Evolutionary conservation across 2,888 invertebrate genomes (phyloP).

Genomic region (Corbicula japonica): DNA sequence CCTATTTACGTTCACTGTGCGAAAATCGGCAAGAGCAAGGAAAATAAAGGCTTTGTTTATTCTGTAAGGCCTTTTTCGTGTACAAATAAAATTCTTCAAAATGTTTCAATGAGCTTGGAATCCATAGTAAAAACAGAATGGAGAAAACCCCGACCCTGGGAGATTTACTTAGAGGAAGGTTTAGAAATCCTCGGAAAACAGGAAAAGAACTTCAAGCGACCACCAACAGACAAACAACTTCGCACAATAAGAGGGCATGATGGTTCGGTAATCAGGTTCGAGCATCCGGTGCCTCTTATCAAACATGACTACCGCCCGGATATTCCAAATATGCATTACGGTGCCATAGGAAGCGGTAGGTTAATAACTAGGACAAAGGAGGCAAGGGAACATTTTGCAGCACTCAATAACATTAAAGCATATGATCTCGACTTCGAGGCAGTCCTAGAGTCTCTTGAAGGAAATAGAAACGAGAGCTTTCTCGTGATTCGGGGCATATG

Average conservation of each 20-base stretch:
- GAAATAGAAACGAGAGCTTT: slow-evolving; percentile 89
- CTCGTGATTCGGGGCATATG: slow-evolving; percentile 92
- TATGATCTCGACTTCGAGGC: slow-evolving; percentile 98
- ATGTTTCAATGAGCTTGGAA: slow-evolving; percentile 68
- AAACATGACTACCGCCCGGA: slow-evolving; percentile 80
- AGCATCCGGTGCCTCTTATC: slow-evolving; percentile 62
- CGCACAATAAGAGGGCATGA: slow-evolving; percentile 75
- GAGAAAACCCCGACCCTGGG: slow-evolving; percentile 89
- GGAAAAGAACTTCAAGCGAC: slow-evolving; percentile 85
- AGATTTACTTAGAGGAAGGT: slow-evolving; percentile 92
- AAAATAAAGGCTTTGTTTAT: slow-evolving; percentile 79
- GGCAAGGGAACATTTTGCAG: slow-evolving; percentile 94
- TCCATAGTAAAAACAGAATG: slow-evolving; percentile 66
- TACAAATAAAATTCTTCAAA: slow-evolving; percentile 71
- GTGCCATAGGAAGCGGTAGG: slow-evolving; percentile 93
- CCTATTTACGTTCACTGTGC: slow-evolving; percentile 94
- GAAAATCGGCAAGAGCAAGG: slow-evolving; percentile 76
- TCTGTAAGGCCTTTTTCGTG: slow-evolving; percentile 76
- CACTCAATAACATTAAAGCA: slow-evolving; percentile 93
- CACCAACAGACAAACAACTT: slow-evolving; percentile 77
- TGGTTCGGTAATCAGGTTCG: slow-evolving; percentile 66
- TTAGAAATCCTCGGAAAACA: slow-evolving; percentile 88
- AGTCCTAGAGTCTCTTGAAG: slow-evolving; percentile 92
- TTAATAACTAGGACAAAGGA: slow-evolving; percentile 93
- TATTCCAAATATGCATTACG: slow-evolving; percentile 90